These are phyloP conservation scores for Metridium senile DNA, from an alignment of 92 coral and sea anemone genomes.

Conservation along the genomic window DNA sequence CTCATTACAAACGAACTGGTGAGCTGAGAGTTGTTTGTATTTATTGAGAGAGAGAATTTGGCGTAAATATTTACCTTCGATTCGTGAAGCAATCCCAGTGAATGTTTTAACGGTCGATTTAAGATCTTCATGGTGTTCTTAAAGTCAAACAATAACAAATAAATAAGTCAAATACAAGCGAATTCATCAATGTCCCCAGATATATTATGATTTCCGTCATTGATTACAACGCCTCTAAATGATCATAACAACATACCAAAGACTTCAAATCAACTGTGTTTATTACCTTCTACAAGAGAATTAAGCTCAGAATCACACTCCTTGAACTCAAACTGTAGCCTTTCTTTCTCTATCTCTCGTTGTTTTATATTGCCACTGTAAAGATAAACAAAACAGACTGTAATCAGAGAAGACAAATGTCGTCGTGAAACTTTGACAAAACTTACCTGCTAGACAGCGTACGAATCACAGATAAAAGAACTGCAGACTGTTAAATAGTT, in stretches of 20 bases:
- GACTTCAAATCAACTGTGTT: too few species aligned
- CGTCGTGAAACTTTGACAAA: too few species aligned
- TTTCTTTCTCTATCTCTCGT: constrained; percentile 84
- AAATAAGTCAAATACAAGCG: too few species aligned
- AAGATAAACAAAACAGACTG: neutral
- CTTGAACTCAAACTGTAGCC: constrained; percentile 81
- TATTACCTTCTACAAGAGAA: constrained; percentile 81
- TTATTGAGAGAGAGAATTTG: too few species aligned
- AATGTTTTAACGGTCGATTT: constrained; percentile 91
- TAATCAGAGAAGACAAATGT: neutral
- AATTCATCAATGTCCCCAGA: too few species aligned
- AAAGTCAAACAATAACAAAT: neutral
- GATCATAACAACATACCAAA: too few species aligned
- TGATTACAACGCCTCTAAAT: too few species aligned
- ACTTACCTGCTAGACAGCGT: constrained; percentile 77
- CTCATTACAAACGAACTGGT: too few species aligned
- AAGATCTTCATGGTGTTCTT: constrained; percentile 87
- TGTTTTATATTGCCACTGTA: constrained; percentile 80
- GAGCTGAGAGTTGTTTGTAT: too few species aligned
- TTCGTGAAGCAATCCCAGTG: constrained; percentile 93
- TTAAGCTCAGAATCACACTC: constrained; percentile 84
- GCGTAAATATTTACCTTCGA: constrained; percentile 84
- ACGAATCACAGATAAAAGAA: constrained; percentile 75
- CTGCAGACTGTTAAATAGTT: constrained; percentile 59
- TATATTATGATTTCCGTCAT: too few species aligned